Base-by-base conservation (phyloP, 2,113 vertebrate species). In the Chaetura pelagica region DNA sequence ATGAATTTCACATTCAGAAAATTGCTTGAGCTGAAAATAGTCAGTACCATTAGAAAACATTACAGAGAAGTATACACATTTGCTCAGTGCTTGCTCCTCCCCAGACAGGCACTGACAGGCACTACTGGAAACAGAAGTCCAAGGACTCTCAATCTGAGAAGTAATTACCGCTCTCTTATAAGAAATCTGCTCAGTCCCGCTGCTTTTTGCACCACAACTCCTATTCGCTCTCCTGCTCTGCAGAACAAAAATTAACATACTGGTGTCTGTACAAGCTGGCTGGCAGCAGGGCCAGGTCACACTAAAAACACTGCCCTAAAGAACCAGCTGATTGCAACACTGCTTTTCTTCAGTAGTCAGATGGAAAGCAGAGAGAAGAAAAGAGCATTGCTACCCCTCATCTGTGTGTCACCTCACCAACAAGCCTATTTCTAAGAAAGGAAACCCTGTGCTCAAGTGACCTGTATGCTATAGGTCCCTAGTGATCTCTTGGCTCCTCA, bases 401-500 rank as follows among this genome's bases (percentile, higher is more conserved):
- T 22, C 6, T 32, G 17, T 52, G 13, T 48, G 55, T 82, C 40
- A 64, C 3, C 21, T 84, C 52, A 62, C 7, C 30, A 84, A 55
- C 4, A 35, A 42, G 17, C 15, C 46, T 4, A 67, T 19, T 71
- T 15, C 40, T 38, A 62, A 64, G 62, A 48, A 90, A 81, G 20
- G 3, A 89, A 34, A 0, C 1, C 7, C 20, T 62, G 22, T 12
- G 34, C 22, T 59, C 24, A 66, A 71, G 27, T 10, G 84, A 46
- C 9, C 21, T 46, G 7, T 10, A 35, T 6, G 20, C 12, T 40
- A 11, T 0, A 40, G 24, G 15, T n/a, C 11, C 17, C 19, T 19
- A 40, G 12, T 3, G 0, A 81, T 7, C 48, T 49, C 46, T 69
- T 21, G 0, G 1, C 30, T 76, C 17, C 10, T 77, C 1, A 1